Conservation (phyloP, 2,113 vertebrate genomes). For the Eulemur rufifrons region DNA sequence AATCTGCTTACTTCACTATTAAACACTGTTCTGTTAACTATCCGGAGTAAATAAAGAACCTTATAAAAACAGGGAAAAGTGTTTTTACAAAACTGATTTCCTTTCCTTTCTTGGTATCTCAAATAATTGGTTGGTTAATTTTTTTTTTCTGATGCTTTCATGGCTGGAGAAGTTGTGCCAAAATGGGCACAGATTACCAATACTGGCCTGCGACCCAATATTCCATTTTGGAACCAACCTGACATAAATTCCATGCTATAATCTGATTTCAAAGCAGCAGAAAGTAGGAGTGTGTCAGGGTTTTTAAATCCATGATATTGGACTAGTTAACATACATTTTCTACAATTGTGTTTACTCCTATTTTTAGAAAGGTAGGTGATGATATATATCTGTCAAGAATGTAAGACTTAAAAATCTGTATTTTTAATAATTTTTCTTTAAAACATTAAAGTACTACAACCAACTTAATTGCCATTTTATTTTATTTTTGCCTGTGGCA, state of each 20-base stretch:
- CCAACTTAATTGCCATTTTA: constrained; percentile 67
- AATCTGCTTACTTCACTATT: constrained; percentile 70
- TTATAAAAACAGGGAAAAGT: constrained; percentile 71
- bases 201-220: constrained; percentile 43
- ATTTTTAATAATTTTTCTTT: constrained; percentile 70
- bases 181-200: background rate
- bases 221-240: constrained; percentile 65
- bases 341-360: constrained; percentile 59
- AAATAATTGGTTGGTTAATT: constrained; percentile 61
- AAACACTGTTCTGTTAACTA: constrained; percentile 61
- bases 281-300: constrained; percentile 38
- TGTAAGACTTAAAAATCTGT: constrained; percentile 59
- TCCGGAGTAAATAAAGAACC: constrained; percentile 68
- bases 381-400: constrained; percentile 63
- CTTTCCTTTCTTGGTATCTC: constrained; percentile 70
- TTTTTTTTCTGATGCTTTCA: constrained; percentile 67
- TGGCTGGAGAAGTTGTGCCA: constrained; percentile 23
- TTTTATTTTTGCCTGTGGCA: constrained; percentile 48
- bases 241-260: constrained; percentile 42
- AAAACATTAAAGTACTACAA: constrained; percentile 73
- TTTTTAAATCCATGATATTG: constrained; percentile 37
- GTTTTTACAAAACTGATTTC: constrained; percentile 72
- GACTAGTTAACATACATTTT: constrained; percentile 49
- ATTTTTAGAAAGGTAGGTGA: constrained; percentile 66
- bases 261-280: constrained; percentile 37